A percentile compares a stretch with the other conserved stretches of the same genome.
phyloP scores from a whole-genome alignment of 2,888 invertebrate species.

The Elmis aenea region DNA sequence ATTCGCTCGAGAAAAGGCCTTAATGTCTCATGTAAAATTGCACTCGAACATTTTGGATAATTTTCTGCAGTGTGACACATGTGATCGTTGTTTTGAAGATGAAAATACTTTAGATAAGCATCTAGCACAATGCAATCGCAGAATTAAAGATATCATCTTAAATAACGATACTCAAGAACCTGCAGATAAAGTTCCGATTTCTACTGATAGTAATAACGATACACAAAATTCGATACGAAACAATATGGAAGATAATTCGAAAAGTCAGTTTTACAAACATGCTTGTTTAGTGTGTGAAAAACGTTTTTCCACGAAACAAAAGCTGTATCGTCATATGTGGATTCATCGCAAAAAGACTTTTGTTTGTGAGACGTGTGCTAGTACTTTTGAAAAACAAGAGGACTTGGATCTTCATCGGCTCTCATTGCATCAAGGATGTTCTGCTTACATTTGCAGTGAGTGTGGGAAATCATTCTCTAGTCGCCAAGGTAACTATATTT shows the following conservation, averaged over 20 bases:
- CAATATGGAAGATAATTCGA: slow-evolving; percentile 18
- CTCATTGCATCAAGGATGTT: slow-evolving; percentile 42
- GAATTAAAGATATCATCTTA: no score
- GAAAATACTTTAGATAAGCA: slow-evolving; percentile 43
- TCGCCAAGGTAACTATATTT: slow-evolving; percentile 36
- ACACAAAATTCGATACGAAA: slow-evolving; percentile 24
- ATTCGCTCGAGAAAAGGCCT: slow-evolving; percentile 45
- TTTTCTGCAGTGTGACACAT: slow-evolving; percentile 47
- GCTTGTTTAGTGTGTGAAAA: slow-evolving; percentile 46
- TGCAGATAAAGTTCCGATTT: neutral
- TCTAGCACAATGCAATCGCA: slow-evolving; percentile 40
- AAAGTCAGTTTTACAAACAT: slow-evolving; percentile 40
- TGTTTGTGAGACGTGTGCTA: slow-evolving; percentile 45
- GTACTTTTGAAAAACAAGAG: slow-evolving; percentile 43
- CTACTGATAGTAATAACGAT: no score
- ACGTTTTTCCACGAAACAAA: slow-evolving; percentile 48
- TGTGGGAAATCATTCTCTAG: slow-evolving; percentile 48
- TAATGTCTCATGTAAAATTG: slow-evolving; percentile 41
- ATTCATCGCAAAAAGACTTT: slow-evolving; percentile 47
- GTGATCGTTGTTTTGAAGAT: slow-evolving; percentile 48
- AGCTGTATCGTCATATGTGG: slow-evolving; percentile 48
- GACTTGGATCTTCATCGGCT: slow-evolving; percentile 45
- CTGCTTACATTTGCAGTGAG: slow-evolving; percentile 45
- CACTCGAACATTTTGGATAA: slow-evolving; percentile 31
- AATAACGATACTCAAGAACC: neutral